These are phyloP conservation scores for Tigriopus japonicus DNA, from an alignment of 1,140 invertebrate species.

Conservation along the genomic window DNA sequence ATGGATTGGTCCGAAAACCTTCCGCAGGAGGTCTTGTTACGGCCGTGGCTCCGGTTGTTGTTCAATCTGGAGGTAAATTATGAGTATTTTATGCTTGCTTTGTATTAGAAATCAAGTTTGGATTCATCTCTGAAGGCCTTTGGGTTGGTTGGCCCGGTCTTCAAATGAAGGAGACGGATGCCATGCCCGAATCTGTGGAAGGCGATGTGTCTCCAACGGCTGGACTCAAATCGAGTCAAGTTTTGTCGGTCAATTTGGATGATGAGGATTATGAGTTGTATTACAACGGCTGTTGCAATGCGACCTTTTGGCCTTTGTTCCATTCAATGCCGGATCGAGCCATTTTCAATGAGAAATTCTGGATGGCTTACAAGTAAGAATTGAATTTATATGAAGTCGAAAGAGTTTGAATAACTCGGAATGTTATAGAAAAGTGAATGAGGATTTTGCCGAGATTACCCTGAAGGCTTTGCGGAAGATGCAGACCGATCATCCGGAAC, in stretches of 20 bases:
- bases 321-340: conserved; percentile 70
- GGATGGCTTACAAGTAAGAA: conserved; percentile 31
- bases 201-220: conserved; percentile 63
- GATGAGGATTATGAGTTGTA: conserved; percentile 27
- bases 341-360: conserved; percentile 54
- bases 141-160: conserved; percentile 82
- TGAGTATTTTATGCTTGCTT: too few relatives aligned
- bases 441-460: conserved; percentile 58
- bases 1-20: conserved; percentile 46
- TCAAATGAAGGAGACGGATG: conserved; percentile 30
- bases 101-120: too few relatives aligned
- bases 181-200: conserved; percentile 62
- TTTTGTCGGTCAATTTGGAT: conserved; percentile 24
- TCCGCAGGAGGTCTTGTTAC: conserved; percentile 64
- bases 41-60: conserved; percentile 69
- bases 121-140: conserved; percentile 36
- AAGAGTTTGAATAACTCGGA: neutral
- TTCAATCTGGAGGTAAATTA: conserved; percentile 38
- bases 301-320: conserved; percentile 74
- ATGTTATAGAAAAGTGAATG: conserved; percentile 51
- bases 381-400: neutral
- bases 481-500: conserved; percentile 33
- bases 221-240: conserved; percentile 56
- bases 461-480: conserved; percentile 38
- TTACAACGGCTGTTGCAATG: conserved; percentile 81